Base-by-base conservation (phyloP, 2,113 vertebrate genomes). In the Carassius carassius region DNA sequence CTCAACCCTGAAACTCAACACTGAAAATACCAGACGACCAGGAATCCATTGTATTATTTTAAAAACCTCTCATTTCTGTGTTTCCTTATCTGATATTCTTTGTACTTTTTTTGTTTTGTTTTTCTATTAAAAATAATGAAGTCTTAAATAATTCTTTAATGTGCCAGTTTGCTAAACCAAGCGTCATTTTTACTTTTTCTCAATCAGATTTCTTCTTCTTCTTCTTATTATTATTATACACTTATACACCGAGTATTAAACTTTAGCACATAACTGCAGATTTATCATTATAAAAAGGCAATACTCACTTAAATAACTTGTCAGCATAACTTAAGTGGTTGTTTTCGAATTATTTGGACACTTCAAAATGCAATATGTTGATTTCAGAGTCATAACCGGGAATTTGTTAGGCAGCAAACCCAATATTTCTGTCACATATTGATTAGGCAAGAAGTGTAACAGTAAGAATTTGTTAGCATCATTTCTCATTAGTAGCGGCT, bases 401-500 rank as follows among this genome's bases (percentile, higher is more conserved):
- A 63, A 63, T n/a, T 23, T 72, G 10, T 2, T 44, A 21, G 10
- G 10, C 11, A 13, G 69, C 35, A n/a, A n/a, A 44, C 23, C 12
- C 29, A 19, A 14, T 23, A 23, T 3, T 73, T 73, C 10, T 12
- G 11, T 47, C 37, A n/a, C 19, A 72, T 72, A 14, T n/a, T 72
- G 19, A 72, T 41, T 37, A 19, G 2, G 67, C 35, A 70, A 41
- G 35, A 37, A 21, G 3, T 37, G 17, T 70, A 9, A 2, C 32
- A 32, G 67, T 19, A 41, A 35, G 21, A 7, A 10, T 37, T 35
- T 35, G 65, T 69, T 87, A 88, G 88, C 88, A 88, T 63, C 65
- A 76, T 47, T 44, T 44, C 12, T 56, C 21, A 69, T 35, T 35
- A 17, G 25, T 14, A 8, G 56, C 56, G 8, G 2, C 35, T 25